These are phyloP conservation scores for Mus spretus DNA, from an alignment of 2,797 vertebrate species.

Conservation along the genomic window DNA sequence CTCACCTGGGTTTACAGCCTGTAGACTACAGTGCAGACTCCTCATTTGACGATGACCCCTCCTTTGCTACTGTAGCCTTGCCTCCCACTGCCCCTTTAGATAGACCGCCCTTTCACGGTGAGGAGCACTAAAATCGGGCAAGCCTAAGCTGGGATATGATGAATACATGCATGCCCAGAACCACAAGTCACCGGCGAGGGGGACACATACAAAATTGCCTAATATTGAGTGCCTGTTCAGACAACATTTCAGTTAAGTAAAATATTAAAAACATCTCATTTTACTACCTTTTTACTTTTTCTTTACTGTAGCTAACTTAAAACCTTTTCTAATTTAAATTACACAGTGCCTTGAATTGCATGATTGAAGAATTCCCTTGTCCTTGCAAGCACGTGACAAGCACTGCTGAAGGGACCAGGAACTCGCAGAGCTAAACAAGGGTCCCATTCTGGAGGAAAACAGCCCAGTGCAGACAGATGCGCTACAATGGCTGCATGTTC, in stretches of 20 bases:
- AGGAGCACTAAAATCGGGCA: neutral
- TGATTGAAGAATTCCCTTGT: slow-evolving; percentile 37
- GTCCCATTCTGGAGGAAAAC: slow-evolving; percentile 15
- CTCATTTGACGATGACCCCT: neutral
- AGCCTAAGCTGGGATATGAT: neutral
- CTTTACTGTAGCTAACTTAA: neutral
- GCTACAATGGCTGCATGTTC: neutral
- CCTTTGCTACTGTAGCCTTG: neutral
- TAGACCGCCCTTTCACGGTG: neutral
- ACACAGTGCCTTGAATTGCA: neutral
- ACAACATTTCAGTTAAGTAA: slow-evolving; percentile 37
- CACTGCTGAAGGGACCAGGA: neutral
- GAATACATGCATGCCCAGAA: neutral
- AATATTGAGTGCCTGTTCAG: neutral
- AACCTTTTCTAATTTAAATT: neutral
- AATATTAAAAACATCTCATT: neutral
- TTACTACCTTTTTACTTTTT: neutral
- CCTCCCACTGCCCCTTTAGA: neutral
- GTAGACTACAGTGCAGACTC: neutral
- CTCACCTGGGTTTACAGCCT: neutral
- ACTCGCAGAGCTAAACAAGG: neutral
- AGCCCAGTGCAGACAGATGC: neutral
- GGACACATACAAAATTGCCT: neutral
- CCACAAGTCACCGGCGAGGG: neutral
- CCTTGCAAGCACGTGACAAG: neutral